Evolutionary conservation across 2,113 vertebrate species (phyloP).

Genomic region (Pterophyllum scalare): DNA sequence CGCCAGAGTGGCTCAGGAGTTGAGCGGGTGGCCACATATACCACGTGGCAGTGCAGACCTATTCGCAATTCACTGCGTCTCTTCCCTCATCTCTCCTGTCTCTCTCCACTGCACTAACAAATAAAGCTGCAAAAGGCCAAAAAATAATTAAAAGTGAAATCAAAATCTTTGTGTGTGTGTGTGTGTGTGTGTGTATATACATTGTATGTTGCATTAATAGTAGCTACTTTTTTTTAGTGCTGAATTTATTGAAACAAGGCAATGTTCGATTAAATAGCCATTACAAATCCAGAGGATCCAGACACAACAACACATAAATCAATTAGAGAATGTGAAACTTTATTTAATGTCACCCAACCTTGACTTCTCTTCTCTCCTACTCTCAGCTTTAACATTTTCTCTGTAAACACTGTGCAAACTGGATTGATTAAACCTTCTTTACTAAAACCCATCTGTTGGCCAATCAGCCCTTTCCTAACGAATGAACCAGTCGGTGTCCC

Average conservation of each 20-base stretch:
- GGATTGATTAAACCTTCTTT: constrained; percentile 59
- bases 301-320: constrained; percentile 61
- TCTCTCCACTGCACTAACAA: no score
- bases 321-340: constrained; percentile 56
- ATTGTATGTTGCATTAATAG: background rate
- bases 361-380: background rate
- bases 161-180: background rate
- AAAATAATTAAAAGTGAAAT: no score
- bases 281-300: background rate
- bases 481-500: constrained; percentile 40
- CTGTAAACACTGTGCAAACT: constrained; percentile 40
- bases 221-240: constrained; percentile 13
- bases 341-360: constrained; percentile 43
- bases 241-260: constrained; percentile 32
- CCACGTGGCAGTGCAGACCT: no score
- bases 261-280: constrained; percentile 24
- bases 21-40: no score
- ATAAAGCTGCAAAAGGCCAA: no score
- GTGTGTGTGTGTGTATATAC: background rate
- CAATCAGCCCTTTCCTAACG: constrained; percentile 49
- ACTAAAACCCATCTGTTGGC: constrained; percentile 53
- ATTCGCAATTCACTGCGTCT: no score
- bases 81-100: no score
- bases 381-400: constrained; percentile 18
- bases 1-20: no score